Evolutionary conservation across 1,140 invertebrate species (phyloP).

Genomic region (Triops longicaudatus): DNA sequence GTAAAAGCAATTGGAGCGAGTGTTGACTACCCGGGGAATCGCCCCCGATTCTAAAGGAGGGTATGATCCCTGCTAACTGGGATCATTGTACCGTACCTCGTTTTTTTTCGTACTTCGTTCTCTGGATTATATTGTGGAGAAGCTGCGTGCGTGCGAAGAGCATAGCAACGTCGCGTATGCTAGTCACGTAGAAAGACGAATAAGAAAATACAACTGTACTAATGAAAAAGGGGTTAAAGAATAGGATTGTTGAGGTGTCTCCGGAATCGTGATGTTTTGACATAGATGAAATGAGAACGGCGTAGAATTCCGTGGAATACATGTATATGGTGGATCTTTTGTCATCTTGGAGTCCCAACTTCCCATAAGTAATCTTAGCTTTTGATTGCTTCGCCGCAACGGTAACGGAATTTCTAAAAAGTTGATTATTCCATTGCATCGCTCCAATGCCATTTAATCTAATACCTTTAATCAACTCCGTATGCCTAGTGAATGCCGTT

Average conservation of each 20-base stretch:
- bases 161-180: neutral
- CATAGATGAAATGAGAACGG: neutral
- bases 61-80: neutral
- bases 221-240: neutral
- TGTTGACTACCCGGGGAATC: neutral
- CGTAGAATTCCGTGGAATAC: neutral
- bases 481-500: neutral
- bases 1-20: constrained; percentile 2
- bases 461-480: neutral
- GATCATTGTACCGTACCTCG: neutral
- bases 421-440: too few species aligned
- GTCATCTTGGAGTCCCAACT: neutral
- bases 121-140: neutral
- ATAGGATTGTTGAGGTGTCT: neutral
- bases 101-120: neutral
- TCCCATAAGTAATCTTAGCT: constrained; percentile 12
- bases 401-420: neutral
- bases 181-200: neutral
- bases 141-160: neutral
- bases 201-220: neutral
- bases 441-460: too few species aligned
- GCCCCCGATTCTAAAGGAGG: neutral
- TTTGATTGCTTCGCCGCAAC: neutral
- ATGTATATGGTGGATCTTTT: neutral
- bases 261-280: neutral